Percentiles rank a stretch among this genome's conserved stretches.
Conservation (phyloP, 1,140 invertebrate species). For the Calliopsis andreniformis region DNA sequence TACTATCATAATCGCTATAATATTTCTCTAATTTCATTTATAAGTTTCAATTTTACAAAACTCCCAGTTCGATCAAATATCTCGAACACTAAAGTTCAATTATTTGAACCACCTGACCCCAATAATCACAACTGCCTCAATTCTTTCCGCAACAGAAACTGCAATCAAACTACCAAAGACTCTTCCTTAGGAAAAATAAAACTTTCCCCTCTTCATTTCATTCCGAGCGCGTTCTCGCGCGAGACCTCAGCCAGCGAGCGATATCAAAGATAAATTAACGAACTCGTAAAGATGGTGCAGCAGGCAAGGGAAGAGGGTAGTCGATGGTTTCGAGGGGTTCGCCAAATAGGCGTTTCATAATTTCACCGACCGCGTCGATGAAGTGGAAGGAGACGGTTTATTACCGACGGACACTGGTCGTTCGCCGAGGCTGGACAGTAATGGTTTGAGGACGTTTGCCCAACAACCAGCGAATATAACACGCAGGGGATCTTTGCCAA, state of each 20-base stretch:
- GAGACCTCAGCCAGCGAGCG: background rate
- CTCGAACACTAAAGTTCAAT: no score
- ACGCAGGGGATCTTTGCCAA: constrained; percentile 36
- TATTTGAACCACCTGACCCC: no score
- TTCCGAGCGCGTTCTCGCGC: background rate
- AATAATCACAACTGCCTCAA: no score
- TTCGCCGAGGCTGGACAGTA: constrained; percentile 38
- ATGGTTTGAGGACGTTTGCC: constrained; percentile 33
- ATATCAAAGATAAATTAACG: constrained; percentile 42
- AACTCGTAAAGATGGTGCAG: constrained; percentile 19
- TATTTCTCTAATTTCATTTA: no score
- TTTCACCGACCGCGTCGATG: constrained; percentile 35
- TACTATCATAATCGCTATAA: no score
- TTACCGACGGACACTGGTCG: constrained; percentile 49
- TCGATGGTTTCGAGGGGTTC: constrained; percentile 28
- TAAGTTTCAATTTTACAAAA: no score
- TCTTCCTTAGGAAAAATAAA: background rate
- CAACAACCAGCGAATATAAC: constrained; percentile 32
- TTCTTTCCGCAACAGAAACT: no score
- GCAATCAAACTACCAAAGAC: no score
- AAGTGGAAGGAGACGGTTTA: constrained; percentile 50
- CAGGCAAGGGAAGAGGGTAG: background rate
- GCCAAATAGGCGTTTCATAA: constrained; percentile 38
- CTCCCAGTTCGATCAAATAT: no score
- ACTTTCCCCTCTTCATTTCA: background rate